Evolutionary conservation across 2,888 invertebrate genomes (phyloP).

Genomic region (Lasioglossum marginatum): DNA sequence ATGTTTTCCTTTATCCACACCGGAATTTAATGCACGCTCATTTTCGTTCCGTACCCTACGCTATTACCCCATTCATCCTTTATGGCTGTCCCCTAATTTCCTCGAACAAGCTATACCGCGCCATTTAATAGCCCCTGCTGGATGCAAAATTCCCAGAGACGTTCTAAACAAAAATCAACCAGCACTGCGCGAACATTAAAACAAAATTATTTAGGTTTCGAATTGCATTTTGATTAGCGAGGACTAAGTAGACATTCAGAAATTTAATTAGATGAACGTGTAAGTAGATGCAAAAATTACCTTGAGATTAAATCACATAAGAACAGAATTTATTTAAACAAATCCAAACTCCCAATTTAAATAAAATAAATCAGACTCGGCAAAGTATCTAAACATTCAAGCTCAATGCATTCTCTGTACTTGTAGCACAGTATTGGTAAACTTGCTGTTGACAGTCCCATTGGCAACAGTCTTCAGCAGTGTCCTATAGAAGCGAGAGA

Average conservation of each 20-base stretch:
- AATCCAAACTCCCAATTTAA: background rate
- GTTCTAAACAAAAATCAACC: background rate
- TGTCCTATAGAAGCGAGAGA: background rate
- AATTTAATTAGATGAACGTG: background rate
- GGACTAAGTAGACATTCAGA: background rate
- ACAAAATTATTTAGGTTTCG: background rate
- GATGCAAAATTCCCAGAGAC: background rate
- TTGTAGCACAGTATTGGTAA: background rate
- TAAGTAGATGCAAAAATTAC: background rate
- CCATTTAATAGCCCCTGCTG: background rate
- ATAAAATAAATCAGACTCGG: background rate
- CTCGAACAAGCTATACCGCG: background rate
- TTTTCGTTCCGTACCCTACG: conserved; percentile 2
- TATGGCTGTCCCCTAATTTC: background rate
- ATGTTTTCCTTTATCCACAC: background rate
- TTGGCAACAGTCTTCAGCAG: background rate
- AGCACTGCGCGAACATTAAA: background rate
- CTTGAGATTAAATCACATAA: background rate
- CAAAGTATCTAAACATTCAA: background rate
- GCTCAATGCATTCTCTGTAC: background rate
- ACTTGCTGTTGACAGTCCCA: background rate
- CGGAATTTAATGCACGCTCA: background rate
- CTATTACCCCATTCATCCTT: conserved; percentile 3
- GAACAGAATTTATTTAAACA: background rate
- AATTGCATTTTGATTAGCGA: background rate